Evolutionary conservation across 2,888 invertebrate species (phyloP), one percentile per base, ranked within the genome.

Genomic region (Eilema depressum): DNA sequence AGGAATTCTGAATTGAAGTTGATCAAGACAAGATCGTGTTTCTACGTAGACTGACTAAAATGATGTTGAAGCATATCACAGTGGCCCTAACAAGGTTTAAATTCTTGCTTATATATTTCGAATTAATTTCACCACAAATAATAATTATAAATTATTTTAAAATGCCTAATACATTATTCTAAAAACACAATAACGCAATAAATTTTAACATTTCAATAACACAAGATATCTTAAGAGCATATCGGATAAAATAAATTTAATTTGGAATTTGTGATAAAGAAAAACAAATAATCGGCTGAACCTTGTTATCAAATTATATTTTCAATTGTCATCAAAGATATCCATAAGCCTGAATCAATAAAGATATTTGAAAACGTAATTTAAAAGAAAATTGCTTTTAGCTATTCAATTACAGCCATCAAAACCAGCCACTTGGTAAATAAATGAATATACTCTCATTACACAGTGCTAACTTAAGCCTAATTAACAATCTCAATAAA

Each of bases 311-410:
- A n/a, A 20, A n/a, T 53, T 53, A 53, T 53, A 53, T 1, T 53
- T n/a, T n/a, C 12, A 53, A 68, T 56, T 56, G 17, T 33, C 53
- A 61, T 25, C 30, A 56, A 56, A 62, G 17, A 56, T 5, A 5
- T 53, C 61, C 28, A 61, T 53, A 11, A 28, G 14, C 61, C 47
- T 47, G 23, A 23, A 47, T 67, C 60, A 30, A 61, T 61, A 53
- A 66, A 60, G 26, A 14, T 8, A 41, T 47, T 67, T 47, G 23
- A 68, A 33, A 60, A 68, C 17, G 7, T 62, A 47, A 62, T 61
- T 56, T 33, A n/a, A 28, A 62, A 61, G 37, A 57, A 37, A 57
- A 57, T 68, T 68, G 53, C 68, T 33, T 30, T 41, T 37, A 5
- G 20, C 1, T 61, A 5, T 60, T 60, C 60, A 28, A 30, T 30